phyloP scores from a whole-genome alignment of 2,888 invertebrate species.

The Lasioglossum calceatum region DNA sequence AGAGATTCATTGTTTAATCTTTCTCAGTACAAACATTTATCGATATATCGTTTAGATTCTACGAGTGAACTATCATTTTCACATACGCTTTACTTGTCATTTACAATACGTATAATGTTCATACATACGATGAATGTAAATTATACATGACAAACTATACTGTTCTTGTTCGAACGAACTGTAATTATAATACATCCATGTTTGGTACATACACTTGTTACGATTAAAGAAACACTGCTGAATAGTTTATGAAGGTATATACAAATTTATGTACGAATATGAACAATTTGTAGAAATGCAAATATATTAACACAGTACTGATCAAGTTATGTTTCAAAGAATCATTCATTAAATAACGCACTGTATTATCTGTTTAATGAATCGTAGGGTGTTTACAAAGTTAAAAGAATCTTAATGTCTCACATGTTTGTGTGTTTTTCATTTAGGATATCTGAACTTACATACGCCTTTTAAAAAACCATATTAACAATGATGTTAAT shows the following conservation, averaged over 20 bases:
- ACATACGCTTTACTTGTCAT: background rate
- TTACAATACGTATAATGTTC: background rate
- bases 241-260: conserved; percentile 17
- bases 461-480: background rate
- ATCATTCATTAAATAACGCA: background rate
- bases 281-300: conserved; percentile 18
- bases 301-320: conserved; percentile 19
- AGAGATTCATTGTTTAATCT: background rate
- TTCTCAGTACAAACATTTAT: conserved; percentile 19
- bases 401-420: conserved; percentile 11
- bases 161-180: conserved; percentile 28
- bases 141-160: conserved; percentile 28
- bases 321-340: conserved; percentile 15
- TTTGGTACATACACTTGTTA: conserved; percentile 26
- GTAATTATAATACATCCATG: conserved; percentile 18
- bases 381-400: conserved; percentile 4
- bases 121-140: conserved; percentile 14
- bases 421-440: conserved; percentile 10
- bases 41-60: conserved; percentile 25
- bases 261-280: conserved; percentile 15
- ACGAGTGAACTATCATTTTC: conserved; percentile 10
- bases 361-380: conserved; percentile 24
- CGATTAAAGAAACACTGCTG: conserved; percentile 13
- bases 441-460: background rate
- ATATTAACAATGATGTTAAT: background rate